These are phyloP conservation scores for Tethea ocularis DNA, from an alignment of 2,888 invertebrate genomes.

Conservation along the genomic window DNA sequence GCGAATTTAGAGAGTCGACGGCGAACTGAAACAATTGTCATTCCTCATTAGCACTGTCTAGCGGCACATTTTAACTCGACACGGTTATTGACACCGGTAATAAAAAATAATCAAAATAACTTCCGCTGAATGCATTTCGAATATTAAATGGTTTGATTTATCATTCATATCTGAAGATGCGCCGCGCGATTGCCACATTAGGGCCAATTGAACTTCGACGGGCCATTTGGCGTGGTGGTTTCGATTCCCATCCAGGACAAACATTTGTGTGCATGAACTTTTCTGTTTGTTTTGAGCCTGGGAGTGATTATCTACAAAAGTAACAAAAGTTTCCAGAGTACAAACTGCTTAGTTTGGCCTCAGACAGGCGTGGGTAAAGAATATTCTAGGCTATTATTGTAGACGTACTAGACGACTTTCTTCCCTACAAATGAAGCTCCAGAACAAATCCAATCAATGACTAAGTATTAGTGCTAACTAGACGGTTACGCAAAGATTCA, in stretches of 20 bases:
- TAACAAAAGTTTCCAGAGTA: too few species aligned
- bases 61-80: conserved; percentile 48
- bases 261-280: too few species aligned
- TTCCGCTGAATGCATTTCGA: conserved; percentile 1
- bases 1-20: conserved; percentile 64
- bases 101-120: conserved; percentile 19
- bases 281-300: too few species aligned
- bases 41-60: conserved; percentile 67
- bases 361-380: too few species aligned
- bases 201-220: not conserved
- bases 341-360: too few species aligned
- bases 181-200: not conserved
- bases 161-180: not conserved
- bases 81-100: conserved; percentile 38
- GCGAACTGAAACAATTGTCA: conserved; percentile 62
- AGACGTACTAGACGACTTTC: too few species aligned
- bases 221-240: too few species aligned
- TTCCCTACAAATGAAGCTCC: too few species aligned
- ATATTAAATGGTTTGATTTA: not conserved
- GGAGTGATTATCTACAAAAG: too few species aligned
- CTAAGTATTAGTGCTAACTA: not conserved
- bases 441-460: not conserved
- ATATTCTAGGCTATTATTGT: too few species aligned
- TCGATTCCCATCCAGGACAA: too few species aligned
- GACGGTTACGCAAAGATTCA: not conserved